Conservation (phyloP, 1,140 invertebrate species). For the Rhyzopertha dominica region DNA sequence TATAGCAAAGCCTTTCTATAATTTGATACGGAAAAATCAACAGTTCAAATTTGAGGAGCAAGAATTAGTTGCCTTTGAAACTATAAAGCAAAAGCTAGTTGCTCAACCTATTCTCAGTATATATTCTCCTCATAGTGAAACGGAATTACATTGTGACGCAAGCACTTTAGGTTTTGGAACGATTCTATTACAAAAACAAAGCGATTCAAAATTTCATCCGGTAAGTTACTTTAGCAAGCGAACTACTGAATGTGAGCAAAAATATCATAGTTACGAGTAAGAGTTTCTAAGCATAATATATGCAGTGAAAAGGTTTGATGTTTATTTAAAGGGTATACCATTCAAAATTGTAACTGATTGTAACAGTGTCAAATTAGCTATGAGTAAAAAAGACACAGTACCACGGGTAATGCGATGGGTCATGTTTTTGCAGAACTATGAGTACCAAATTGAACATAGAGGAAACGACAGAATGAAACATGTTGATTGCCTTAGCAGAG, state of each 20-base stretch:
- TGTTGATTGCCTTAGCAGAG: constrained; percentile 5
- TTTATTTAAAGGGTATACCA: constrained; percentile 38
- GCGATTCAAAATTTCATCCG: constrained; percentile 11
- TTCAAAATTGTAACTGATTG: constrained; percentile 29
- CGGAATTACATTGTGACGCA: constrained; percentile 22
- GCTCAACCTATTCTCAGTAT: constrained; percentile 19
- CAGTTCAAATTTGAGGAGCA: background rate
- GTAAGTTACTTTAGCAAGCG: constrained; percentile 14
- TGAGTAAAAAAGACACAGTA: constrained; percentile 1
- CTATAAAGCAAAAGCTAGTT: constrained; percentile 15
- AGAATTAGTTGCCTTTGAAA: constrained; percentile 8
- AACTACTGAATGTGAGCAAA: constrained; percentile 18
- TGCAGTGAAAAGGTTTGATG: constrained; percentile 26
- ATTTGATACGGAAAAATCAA: background rate
- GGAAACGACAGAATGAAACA: constrained; percentile 8
- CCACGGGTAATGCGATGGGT: constrained; percentile 9
- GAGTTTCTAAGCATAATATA: constrained; percentile 42
- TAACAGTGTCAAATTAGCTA: background rate
- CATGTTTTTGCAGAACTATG: constrained; percentile 2
- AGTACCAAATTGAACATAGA: constrained; percentile 10
- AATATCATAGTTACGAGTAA: constrained; percentile 42
- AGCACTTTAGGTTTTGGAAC: constrained; percentile 14
- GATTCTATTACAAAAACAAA: constrained; percentile 13
- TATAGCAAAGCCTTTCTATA: constrained; percentile 9
- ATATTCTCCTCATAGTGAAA: constrained; percentile 15